Conservation (phyloP, 2,113 vertebrate species). For the Lamprotornis superbus region DNA sequence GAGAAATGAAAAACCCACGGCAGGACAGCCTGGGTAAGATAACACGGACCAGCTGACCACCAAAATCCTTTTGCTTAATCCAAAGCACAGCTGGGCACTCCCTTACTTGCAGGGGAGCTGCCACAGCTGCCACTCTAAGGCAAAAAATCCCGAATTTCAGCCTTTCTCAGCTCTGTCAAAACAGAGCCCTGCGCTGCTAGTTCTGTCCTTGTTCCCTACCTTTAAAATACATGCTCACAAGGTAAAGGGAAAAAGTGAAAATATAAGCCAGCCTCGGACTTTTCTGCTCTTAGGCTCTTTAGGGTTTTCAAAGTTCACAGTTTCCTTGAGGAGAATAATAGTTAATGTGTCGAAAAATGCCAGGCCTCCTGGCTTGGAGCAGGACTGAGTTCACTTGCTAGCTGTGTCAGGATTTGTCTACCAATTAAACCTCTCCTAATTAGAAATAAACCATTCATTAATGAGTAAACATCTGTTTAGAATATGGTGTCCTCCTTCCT, state of each 20-base stretch:
- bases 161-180: neutral
- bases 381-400: neutral
- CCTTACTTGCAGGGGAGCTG: neutral
- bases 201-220: neutral
- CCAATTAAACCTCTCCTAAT: neutral
- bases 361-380: neutral
- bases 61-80: neutral
- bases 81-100: neutral
- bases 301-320: neutral
- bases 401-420: neutral
- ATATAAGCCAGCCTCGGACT: neutral
- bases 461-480: neutral
- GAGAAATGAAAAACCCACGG: rapidly evolving
- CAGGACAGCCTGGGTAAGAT: neutral
- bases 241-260: neutral
- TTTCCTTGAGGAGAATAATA: constrained; percentile 32
- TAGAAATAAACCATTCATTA: neutral
- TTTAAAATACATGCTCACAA: neutral
- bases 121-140: neutral
- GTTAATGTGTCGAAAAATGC: neutral
- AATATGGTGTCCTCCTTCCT: neutral
- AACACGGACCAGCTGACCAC: rapidly evolving
- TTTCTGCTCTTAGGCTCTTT: neutral
- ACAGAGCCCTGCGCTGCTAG: rapidly evolving
- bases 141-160: neutral